Evolutionary conservation across 53 echinoderm and acorn worm genomes (phyloP), one percentile per base, ranked within the genome.

Genomic region (Stichopus horrens): DNA sequence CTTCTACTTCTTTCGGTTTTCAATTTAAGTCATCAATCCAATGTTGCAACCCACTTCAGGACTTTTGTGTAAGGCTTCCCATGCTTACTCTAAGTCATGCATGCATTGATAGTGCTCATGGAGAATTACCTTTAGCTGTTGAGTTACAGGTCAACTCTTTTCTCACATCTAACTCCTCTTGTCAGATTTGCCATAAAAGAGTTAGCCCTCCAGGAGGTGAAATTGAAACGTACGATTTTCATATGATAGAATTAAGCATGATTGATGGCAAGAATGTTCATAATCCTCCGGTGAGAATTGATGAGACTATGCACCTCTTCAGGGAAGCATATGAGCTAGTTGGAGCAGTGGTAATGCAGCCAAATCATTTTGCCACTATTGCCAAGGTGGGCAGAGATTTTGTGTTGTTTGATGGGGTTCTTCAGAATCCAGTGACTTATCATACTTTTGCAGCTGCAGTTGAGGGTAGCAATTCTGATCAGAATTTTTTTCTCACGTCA

Each of bases 101-200:
- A 21, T 76, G 76, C 11, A 3, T 14, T 14, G 76, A 76, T 7
- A 76, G 77, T 8, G 52, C 14, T 52, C 6, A 18, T 77, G 5
- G 77, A 7, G 8, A 53, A 18, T 77, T 77, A 54, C 52, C 76
- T 5, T 76, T 76, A 76, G 22, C 76, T 2, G 76, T 76, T 76
- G 76, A 76, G 76, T 76, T 76, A 21, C 23, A 76, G 9, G 76
- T 76, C 11, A 51, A 52, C 3, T 51, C 77, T 52, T 77, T 77
- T 51, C 5, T 22, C 5, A 74, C 5, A 8, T 52, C 7, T 10
- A 77, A 77, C 10, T 10, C 53, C 77, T 6, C 22, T 23, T 76
- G 76, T 76, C 76, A 76, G 76, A 6, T 76, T 76, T 76, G 76
- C 23, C 76, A 76, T 76, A 76, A 76, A 51, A 76, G 76, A 7